phyloP scores from a whole-genome alignment of 35 echinoderm and acorn worm genomes.

The Hemicentrotus pulcherrimus region DNA sequence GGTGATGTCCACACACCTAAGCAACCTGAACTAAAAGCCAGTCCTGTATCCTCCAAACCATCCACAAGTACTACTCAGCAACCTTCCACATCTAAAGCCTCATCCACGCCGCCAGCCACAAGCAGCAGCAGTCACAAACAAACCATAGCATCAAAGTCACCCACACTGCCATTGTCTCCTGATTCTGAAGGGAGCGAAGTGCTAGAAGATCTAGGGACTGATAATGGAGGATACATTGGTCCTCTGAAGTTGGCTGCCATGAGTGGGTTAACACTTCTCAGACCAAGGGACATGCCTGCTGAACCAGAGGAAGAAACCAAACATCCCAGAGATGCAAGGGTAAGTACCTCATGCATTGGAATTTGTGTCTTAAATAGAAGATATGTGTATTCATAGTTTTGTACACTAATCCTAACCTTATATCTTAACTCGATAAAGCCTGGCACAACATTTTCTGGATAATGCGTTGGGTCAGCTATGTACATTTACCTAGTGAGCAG shows the following conservation, averaged over 20 bases:
- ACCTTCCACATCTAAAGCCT: slow-evolving; percentile 15
- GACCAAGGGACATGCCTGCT: slow-evolving; percentile 63
- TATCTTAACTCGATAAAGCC: no score
- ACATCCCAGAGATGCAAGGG: slow-evolving; percentile 97
- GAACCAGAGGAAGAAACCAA: slow-evolving; percentile 63
- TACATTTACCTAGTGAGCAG: no score
- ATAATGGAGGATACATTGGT: slow-evolving; percentile 71
- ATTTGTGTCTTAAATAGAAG: neutral
- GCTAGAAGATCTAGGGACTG: neutral
- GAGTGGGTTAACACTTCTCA: slow-evolving; percentile 91
- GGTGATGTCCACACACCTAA: neutral
- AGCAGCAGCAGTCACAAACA: slow-evolving; percentile 7
- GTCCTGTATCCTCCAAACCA: neutral
- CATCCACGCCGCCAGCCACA: neutral
- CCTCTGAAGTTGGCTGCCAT: slow-evolving; percentile 96
- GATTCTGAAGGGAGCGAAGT: neutral
- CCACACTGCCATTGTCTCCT: neutral
- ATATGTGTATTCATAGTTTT: neutral
- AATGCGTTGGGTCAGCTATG: no score
- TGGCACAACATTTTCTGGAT: no score
- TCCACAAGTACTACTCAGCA: slow-evolving; percentile 4
- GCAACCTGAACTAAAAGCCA: neutral
- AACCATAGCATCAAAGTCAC: neutral
- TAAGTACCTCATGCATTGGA: slow-evolving; percentile 44
- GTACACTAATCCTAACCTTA: neutral